phyloP scores from a whole-genome alignment of 2,113 vertebrate species.

The Ornithorhynchus anatinus region DNA sequence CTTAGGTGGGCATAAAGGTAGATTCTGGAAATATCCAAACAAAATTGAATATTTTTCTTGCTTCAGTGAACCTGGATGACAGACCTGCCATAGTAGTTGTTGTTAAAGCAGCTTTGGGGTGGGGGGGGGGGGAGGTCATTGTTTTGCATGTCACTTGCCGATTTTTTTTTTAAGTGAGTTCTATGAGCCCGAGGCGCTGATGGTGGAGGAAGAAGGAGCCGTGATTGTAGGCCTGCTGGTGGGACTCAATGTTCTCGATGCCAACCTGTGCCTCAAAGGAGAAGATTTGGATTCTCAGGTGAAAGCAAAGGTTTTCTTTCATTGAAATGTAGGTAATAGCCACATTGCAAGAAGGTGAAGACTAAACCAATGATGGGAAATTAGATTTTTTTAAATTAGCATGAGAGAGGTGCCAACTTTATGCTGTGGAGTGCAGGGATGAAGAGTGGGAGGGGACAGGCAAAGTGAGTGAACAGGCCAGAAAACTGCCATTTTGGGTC shows the following conservation, averaged over 20 bases:
- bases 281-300: conserved; percentile 98
- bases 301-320: conserved; percentile 13
- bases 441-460: too few species aligned
- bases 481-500: too few species aligned
- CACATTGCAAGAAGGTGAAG: too few species aligned
- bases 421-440: too few species aligned
- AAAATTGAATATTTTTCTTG: not conserved
- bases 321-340: too few species aligned
- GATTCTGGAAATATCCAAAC: not conserved
- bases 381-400: too few species aligned
- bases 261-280: conserved; percentile 97
- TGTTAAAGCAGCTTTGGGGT: not conserved
- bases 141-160: not conserved
- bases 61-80: not conserved
- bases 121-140: not conserved
- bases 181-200: conserved; percentile 89
- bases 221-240: conserved; percentile 94
- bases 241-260: conserved; percentile 96
- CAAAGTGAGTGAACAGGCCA: too few species aligned
- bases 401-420: too few species aligned
- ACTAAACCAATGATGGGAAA: too few species aligned
- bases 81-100: not conserved
- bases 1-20: not conserved
- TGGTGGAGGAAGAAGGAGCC: conserved; percentile 94
- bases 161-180: conserved; percentile 85